These are phyloP conservation scores for Calyptommatus sinebrachiatus DNA, from an alignment of 2,113 vertebrate species.

Conservation along the genomic window DNA sequence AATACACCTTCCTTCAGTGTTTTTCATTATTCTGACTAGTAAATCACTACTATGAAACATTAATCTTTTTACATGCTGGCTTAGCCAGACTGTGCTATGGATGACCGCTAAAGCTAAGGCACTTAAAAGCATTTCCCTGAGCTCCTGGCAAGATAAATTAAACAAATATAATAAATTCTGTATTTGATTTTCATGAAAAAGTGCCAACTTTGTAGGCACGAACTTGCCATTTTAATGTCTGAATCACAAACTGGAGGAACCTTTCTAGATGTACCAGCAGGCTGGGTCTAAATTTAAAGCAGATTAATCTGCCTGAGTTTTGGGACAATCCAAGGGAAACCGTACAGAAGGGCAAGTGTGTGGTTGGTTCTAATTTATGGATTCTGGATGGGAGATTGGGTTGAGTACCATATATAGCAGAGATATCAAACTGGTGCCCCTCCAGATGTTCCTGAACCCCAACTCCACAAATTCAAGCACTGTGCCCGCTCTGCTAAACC, in stretches of 20 bases:
- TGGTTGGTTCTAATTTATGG: no score
- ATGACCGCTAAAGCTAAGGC: background rate
- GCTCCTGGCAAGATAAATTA: background rate
- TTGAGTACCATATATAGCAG: no score
- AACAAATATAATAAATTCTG: conserved; percentile 14
- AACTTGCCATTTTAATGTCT: background rate
- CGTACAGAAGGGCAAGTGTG: no score
- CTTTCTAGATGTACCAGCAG: background rate
- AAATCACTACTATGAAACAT: conserved; percentile 35
- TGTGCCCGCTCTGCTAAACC: no score
- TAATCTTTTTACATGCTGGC: background rate
- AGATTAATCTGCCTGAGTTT: no score
- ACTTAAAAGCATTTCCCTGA: conserved; percentile 16
- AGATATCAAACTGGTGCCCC: no score
- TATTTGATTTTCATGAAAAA: background rate
- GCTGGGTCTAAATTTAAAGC: no score
- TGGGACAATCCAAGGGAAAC: no score
- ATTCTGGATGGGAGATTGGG: no score
- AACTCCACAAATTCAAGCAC: background rate
- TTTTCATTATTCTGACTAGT: conserved; percentile 23
- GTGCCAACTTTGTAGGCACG: background rate
- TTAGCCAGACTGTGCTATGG: background rate
- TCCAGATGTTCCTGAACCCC: background rate
- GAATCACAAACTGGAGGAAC: background rate
- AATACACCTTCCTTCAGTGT: background rate